Percentiles rank a stretch among this genome's conserved stretches.
These are phyloP conservation scores for Tetranychus piercei DNA, from an alignment of 2,888 invertebrate genomes.

Conservation along the genomic window DNA sequence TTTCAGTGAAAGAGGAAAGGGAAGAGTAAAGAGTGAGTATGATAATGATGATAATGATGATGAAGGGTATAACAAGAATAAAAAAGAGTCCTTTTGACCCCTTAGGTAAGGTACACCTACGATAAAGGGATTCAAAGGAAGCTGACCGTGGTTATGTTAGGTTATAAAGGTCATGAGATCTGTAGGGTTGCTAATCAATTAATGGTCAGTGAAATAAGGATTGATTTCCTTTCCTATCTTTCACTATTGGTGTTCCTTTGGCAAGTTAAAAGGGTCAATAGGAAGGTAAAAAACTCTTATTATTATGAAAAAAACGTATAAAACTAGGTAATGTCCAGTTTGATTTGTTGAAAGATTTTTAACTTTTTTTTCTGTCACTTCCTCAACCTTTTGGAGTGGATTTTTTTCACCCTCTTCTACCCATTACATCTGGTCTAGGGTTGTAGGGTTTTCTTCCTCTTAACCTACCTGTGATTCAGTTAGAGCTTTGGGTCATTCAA, in stretches of 20 bases:
- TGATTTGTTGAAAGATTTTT: too few relatives aligned
- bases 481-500: too few relatives aligned
- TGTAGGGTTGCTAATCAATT: neutral
- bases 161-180: neutral
- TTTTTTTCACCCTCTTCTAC: too few relatives aligned
- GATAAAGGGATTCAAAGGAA: neutral
- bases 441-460: too few relatives aligned
- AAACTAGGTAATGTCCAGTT: too few relatives aligned
- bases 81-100: neutral
- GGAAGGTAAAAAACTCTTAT: too few relatives aligned
- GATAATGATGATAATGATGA: too few relatives aligned
- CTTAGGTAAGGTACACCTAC: neutral
- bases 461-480: too few relatives aligned
- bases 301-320: too few relatives aligned
- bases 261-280: neutral
- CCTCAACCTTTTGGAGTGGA: too few relatives aligned
- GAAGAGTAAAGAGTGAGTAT: neutral
- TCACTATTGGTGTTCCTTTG: neutral
- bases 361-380: too few relatives aligned
- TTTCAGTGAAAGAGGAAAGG: slow-evolving; percentile 3
- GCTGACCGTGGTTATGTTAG: neutral
- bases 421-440: too few relatives aligned
- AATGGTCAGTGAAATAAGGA: neutral
- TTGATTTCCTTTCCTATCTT: neutral
- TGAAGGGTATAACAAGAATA: neutral